These are phyloP conservation scores for Dioctria rufipes DNA, from an alignment of 2,888 invertebrate genomes.

Conservation along the genomic window DNA sequence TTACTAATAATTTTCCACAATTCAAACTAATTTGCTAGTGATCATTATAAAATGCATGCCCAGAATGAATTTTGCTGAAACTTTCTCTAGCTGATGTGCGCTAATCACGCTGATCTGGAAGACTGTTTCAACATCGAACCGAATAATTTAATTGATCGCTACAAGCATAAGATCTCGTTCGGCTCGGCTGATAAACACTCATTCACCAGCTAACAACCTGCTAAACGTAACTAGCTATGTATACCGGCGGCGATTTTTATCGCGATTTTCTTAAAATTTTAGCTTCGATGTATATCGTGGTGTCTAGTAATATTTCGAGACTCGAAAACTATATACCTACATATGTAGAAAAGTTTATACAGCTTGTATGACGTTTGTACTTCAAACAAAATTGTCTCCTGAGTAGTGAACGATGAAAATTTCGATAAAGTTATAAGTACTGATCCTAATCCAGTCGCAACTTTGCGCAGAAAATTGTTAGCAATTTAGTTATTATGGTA, in stretches of 20 bases:
- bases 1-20: slow-evolving; percentile 14
- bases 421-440: slow-evolving; percentile 8
- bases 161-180: slow-evolving; percentile 28
- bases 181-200: slow-evolving; percentile 35
- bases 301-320: slow-evolving; percentile 9
- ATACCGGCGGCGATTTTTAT: slow-evolving; percentile 39
- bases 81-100: slow-evolving; percentile 5
- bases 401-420: slow-evolving; percentile 4
- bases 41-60: not conserved
- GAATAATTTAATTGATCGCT: slow-evolving; percentile 47
- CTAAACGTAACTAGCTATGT: slow-evolving; percentile 5
- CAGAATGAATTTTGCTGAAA: slow-evolving; percentile 26
- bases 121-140: slow-evolving; percentile 11
- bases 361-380: not conserved
- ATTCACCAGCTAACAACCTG: slow-evolving; percentile 19
- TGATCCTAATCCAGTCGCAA: slow-evolving; percentile 10
- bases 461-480: slow-evolving; percentile 13
- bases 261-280: slow-evolving; percentile 25
- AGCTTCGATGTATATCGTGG: not conserved
- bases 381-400: slow-evolving; percentile 18
- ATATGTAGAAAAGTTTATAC: not conserved
- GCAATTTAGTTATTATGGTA: slow-evolving; percentile 34
- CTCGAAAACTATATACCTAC: not conserved
- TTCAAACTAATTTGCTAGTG: not conserved
- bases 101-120: not conserved